Conservation (phyloP, 2,888 invertebrate genomes). For the Amiota minor region DNA sequence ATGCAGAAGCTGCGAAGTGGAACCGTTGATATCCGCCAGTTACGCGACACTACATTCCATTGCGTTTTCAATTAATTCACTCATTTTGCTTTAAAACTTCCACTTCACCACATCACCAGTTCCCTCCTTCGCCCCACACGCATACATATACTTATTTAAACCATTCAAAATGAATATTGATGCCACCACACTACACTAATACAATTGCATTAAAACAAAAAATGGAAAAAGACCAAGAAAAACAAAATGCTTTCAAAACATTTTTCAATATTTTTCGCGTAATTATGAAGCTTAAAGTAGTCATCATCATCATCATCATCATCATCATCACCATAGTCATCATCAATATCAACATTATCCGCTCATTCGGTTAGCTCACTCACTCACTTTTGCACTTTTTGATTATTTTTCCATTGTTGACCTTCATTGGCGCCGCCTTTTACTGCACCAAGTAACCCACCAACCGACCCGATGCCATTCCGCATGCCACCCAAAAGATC, state of each 20-base stretch:
- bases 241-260: constrained; percentile 8
- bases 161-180: neutral
- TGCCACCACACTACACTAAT: neutral
- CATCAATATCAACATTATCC: neutral
- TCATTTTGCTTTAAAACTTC: neutral
- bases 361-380: neutral
- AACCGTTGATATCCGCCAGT: constrained; percentile 72
- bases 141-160: neutral
- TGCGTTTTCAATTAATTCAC: constrained; percentile 48
- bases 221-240: neutral
- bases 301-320: neutral
- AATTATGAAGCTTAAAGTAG: constrained; percentile 9
- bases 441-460: neutral
- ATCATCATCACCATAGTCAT: neutral
- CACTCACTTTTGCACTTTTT: constrained; percentile 2
- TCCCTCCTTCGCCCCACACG: neutral
- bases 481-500: too few species aligned
- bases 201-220: constrained; percentile 23
- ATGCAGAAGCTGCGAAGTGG: constrained; percentile 72
- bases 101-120: constrained; percentile 1
- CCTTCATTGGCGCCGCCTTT: constrained; percentile 18
- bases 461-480: neutral
- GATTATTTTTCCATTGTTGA: constrained; percentile 21
- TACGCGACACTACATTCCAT: constrained; percentile 65
- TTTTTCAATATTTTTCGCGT: constrained; percentile 19